These are phyloP conservation scores for Microplitis deprimator DNA, from an alignment of 2,888 invertebrate genomes.

Conservation along the genomic window DNA sequence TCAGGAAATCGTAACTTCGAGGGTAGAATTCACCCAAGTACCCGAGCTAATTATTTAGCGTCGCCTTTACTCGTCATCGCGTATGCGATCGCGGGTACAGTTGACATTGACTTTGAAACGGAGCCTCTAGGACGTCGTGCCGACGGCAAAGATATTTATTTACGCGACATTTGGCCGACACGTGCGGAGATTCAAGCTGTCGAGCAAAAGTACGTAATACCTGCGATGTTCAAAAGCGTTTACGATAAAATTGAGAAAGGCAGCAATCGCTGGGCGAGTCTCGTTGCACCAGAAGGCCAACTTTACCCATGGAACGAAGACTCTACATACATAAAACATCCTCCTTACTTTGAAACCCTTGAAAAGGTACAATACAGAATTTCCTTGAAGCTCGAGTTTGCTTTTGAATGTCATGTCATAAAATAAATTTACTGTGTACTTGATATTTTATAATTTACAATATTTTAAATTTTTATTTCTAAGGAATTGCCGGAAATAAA, in stretches of 20 bases:
- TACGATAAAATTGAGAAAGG: constrained; percentile 89
- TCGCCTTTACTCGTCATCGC: constrained; percentile 98
- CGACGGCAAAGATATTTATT: constrained; percentile 85
- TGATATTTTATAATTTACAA: background rate
- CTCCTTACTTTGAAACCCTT: constrained; percentile 95
- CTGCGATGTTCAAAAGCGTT: constrained; percentile 96
- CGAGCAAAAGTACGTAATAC: constrained; percentile 91
- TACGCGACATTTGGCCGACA: constrained; percentile 96
- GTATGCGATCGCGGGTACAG: constrained; percentile 95
- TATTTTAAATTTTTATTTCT: constrained; percentile 36
- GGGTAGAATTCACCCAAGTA: constrained; percentile 97
- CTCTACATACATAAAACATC: constrained; percentile 96
- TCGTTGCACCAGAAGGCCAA: constrained; percentile 84
- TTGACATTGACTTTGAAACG: constrained; percentile 93
- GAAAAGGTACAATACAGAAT: constrained; percentile 67
- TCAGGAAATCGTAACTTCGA: constrained; percentile 99
- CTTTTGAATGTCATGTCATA: no score
- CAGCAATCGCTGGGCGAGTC: constrained; percentile 86
- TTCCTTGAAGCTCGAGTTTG: no score
- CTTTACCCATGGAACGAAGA: constrained; percentile 92
- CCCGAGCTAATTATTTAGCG: constrained; percentile 96
- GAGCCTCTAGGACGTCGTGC: constrained; percentile 81
- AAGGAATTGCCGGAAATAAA: constrained; percentile 77
- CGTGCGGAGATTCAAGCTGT: constrained; percentile 90
- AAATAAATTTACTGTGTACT: no score